Conservation (phyloP, 2,888 invertebrate genomes). For the Argyresthia albistria region DNA sequence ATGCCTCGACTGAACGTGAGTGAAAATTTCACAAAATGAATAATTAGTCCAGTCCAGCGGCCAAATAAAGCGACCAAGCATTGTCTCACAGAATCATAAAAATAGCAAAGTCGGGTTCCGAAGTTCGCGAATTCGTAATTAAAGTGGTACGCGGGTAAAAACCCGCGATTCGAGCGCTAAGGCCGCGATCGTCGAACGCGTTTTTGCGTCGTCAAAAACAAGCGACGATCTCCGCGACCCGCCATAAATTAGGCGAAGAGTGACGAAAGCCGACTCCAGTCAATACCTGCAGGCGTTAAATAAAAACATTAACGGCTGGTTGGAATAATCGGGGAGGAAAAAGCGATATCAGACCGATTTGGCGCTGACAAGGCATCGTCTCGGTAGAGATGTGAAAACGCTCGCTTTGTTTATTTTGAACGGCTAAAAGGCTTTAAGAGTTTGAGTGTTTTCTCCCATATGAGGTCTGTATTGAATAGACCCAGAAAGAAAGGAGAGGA, state of each 20-base stretch:
- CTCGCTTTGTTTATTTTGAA: neutral
- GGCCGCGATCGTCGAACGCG: conserved; percentile 28
- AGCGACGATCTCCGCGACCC: conserved; percentile 38
- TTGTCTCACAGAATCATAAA: too few relatives aligned
- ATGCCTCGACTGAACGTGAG: too few relatives aligned
- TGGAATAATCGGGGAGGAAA: conserved; percentile 61
- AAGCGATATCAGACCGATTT: conserved; percentile 60
- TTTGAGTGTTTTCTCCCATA: too few relatives aligned
- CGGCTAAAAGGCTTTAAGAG: neutral
- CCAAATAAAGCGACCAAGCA: too few relatives aligned
- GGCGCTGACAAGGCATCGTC: conserved; percentile 36
- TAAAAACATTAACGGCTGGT: conserved; percentile 68
- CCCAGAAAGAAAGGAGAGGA: too few relatives aligned
- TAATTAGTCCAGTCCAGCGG: too few relatives aligned
- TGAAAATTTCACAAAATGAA: too few relatives aligned
- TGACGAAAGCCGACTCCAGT: conserved; percentile 63
- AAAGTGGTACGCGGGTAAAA: conserved; percentile 56
- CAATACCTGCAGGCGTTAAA: conserved; percentile 62
- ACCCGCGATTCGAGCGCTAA: conserved; percentile 37
- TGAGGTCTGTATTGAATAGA: too few relatives aligned
- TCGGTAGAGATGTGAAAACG: conserved; percentile 4
- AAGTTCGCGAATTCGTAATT: conserved; percentile 43
- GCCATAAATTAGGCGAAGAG: conserved; percentile 61
- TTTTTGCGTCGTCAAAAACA: conserved; percentile 59
- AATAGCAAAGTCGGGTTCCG: conserved; percentile 9